Conservation (phyloP, 2,797 vertebrate genomes). For the Selene dorsalis region DNA sequence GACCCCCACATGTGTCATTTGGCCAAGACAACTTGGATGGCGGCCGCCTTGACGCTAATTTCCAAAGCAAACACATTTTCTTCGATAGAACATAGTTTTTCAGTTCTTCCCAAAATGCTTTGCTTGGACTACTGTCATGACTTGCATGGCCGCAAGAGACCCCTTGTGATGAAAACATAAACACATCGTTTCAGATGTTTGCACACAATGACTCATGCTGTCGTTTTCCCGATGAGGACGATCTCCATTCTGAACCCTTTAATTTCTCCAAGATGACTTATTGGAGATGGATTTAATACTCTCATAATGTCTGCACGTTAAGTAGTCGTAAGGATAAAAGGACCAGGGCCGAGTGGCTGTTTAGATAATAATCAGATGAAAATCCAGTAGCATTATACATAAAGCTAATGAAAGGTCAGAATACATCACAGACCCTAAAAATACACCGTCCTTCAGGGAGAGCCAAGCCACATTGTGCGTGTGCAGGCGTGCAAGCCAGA, state of each 20-base stretch:
- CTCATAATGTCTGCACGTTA: slow-evolving; percentile 14
- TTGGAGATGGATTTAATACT: slow-evolving; percentile 5
- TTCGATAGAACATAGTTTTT: not conserved
- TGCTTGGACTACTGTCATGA: not conserved
- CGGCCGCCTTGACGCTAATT: not conserved
- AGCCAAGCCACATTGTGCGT: slow-evolving; percentile 34
- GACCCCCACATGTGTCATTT: not conserved
- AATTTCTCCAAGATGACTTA: not conserved
- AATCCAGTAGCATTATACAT: slow-evolving; percentile 69
- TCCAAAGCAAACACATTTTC: not conserved
- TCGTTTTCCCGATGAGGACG: not conserved
- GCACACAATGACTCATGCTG: not conserved
- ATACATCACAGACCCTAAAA: slow-evolving; percentile 77
- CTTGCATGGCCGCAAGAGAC: not conserved
- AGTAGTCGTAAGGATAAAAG: slow-evolving; percentile 30
- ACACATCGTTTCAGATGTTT: not conserved
- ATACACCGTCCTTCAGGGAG: slow-evolving; percentile 70
- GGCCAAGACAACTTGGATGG: not conserved
- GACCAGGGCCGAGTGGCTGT: slow-evolving; percentile 8
- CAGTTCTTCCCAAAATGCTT: not conserved
- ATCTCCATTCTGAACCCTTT: not conserved
- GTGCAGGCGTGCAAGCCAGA: slow-evolving; percentile 45
- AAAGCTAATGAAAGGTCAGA: slow-evolving; percentile 78
- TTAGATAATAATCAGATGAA: slow-evolving; percentile 69
- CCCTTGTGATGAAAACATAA: slow-evolving; percentile 4